phyloP scores from a whole-genome alignment of 1,140 invertebrate genomes.

The Pemphigus obesinymphae region DNA sequence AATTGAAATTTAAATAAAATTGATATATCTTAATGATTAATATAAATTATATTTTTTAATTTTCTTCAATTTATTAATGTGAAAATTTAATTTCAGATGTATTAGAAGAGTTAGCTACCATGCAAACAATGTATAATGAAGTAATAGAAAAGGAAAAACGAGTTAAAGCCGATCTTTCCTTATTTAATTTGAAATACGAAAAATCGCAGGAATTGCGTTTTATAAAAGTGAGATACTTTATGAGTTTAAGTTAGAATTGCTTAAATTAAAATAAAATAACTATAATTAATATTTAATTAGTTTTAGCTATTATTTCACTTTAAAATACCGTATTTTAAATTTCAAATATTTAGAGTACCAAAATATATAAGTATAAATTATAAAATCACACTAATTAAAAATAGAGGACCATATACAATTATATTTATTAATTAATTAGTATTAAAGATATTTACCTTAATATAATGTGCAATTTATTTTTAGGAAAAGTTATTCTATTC shows the following conservation, averaged over 20 bases:
- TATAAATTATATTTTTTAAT: no score
- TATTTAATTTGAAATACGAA: conserved; percentile 10
- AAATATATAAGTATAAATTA: no score
- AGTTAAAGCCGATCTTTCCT: not conserved
- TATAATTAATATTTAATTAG: not conserved
- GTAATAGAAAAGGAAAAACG: not conserved
- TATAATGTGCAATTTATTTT: not conserved
- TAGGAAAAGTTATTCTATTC: not conserved
- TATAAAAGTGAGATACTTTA: not conserved
- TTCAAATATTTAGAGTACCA: no score
- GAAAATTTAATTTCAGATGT: not conserved
- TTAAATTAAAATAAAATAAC: not conserved
- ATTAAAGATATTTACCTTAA: no score
- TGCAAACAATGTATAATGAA: not conserved
- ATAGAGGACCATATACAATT: no score
- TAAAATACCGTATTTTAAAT: not conserved
- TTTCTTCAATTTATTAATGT: not conserved
- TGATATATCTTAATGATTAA: no score
- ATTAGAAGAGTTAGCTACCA: not conserved
- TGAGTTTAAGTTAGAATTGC: not conserved
- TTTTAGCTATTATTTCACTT: not conserved
- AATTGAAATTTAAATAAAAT: no score
- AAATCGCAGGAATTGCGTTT: not conserved
- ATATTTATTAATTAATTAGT: no score
- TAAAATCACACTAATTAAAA: no score